Base-by-base conservation (phyloP, 2,113 vertebrate genomes). In the Pseudopipra pipra region DNA sequence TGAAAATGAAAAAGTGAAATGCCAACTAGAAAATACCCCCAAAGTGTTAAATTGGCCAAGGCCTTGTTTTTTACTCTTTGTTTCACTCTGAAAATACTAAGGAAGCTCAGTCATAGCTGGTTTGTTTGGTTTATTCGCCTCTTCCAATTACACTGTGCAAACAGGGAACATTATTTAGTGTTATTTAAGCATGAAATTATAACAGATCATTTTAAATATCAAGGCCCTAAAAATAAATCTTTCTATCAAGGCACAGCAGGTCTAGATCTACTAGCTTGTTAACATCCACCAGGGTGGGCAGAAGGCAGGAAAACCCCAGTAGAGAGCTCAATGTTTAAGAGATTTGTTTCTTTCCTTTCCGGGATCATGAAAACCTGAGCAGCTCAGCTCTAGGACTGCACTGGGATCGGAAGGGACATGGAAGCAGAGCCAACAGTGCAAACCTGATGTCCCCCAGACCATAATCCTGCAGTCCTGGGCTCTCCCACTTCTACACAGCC, bases 181-280 rank as follows among this genome's bases (percentile, higher is more conserved):
- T 98, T 98, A 97, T 97, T 98, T 98, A 98, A 98, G 97, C 98
- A 98, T 97, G 97, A 98, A 98, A 98, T 98, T 98, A 95, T 98
- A 98, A 97, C 97, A 96, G 97, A 97, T 98, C 95, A 94, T 98
- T 98, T 97, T 96, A 98, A 98, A 98, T 98, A 98, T 96, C 97
- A 97, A 97, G 87, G 92, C 80, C 92, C 97, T 97, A 98, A 98
- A 98, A 98, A 98, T 98, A 98, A 97, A 97, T 97, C 88, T 89
- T 96, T 97, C 97, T 96, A 97, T 97, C 97, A 97, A 97, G 59
- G 66, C 96, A 96, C 91, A 96, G 94, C 96, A 96, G 91, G 96
- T 97, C 96, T 95, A 95, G 92, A 97, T 97, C 96, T 86, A 96
- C 96, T 30, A 95, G 93, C 96, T 97, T 96, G 96, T 96, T 98